Conservation (phyloP, 1,140 invertebrate species). For the Drosophila sechellia region DNA sequence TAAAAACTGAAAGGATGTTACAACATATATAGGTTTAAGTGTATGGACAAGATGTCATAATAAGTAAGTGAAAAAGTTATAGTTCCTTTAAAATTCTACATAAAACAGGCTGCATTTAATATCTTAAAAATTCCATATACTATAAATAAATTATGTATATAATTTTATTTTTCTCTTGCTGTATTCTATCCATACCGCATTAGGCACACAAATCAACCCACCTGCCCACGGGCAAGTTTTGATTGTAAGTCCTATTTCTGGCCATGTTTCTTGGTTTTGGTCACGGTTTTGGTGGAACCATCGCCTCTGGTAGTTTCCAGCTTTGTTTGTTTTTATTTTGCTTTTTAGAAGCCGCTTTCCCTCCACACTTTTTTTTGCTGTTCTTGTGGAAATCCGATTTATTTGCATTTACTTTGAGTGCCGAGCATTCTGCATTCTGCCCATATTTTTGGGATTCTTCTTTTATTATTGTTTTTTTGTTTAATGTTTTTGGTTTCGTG, state of each 20-base stretch:
- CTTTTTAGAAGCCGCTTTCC: slow-evolving; percentile 8
- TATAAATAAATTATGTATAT: no score
- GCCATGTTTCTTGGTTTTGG: slow-evolving; percentile 5
- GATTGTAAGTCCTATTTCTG: slow-evolving; percentile 30
- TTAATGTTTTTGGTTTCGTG: slow-evolving; percentile 30
- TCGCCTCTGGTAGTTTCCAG: slow-evolving; percentile 41
- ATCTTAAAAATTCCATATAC: no score
- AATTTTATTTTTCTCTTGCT: background rate
- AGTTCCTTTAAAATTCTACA: no score
- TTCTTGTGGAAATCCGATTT: slow-evolving; percentile 54
- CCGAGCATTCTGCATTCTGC: slow-evolving; percentile 19
- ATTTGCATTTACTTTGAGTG: slow-evolving; percentile 53
- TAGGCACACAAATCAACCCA: slow-evolving; percentile 50
- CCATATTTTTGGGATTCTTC: slow-evolving; percentile 25
- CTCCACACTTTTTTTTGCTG: slow-evolving; percentile 14
- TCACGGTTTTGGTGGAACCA: slow-evolving; percentile 14
- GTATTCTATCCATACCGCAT: slow-evolving; percentile 30
- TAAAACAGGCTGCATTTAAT: no score
- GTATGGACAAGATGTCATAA: no score
- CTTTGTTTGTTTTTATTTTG: slow-evolving; percentile 49
- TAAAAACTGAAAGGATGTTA: no score
- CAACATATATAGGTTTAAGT: no score
- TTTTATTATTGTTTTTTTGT: background rate
- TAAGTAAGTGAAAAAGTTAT: no score
- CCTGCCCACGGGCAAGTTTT: slow-evolving; percentile 37